Base-by-base conservation (phyloP, 1,140 invertebrate species). In the Lordiphosa collinella region DNA sequence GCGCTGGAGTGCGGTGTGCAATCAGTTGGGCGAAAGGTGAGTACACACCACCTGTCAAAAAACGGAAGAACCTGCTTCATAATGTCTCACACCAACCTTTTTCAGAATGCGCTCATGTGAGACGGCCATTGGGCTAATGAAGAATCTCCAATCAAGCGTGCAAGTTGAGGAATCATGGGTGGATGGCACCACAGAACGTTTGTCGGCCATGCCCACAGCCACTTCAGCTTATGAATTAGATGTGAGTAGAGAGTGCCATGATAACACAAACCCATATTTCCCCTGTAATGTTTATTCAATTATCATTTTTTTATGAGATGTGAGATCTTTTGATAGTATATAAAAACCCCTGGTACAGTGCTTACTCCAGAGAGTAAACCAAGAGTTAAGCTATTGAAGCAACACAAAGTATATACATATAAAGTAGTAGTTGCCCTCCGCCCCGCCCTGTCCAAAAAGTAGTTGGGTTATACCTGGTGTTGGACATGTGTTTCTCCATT, bases 1-100 rank as follows among this genome's bases (percentile, higher is more conserved):
- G 34, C 91, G 97, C 46, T 99, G 97, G 97, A 95, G 94, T 70
- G 96, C 94, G 68, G 94, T 98, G 9, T 97, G 96, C 88, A 93
- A 93, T 32, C 97, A 99, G 90, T 90, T 99, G 40, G 94, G 95
- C 46, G 97, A 99, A 80, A 94, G 96, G 94, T 96, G 82, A 72
- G 71, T 74, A 25, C 18, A 25, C 18, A 32, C 11, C 62, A 78
- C 67, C 73, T 73, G 67, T 36, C 8, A 1, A 14, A n/a, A n/a
- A n/a, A n/a, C n/a, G n/a, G n/a, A n/a, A n/a, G n/a, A 50, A 65
- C 69, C 61, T 60, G 68, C 9, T 25, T 10, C n/a, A 16, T 25
- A 49, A 49, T 14, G 31, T 40, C 54, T 76, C 54, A 76, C 72
- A 48, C 65, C 46, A 22, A 31, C 57, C 46, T 67, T 64, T 72